These are phyloP conservation scores for Pocillopora damicornis DNA, from an alignment of 64 coral and sea anemone genomes.

Conservation along the genomic window DNA sequence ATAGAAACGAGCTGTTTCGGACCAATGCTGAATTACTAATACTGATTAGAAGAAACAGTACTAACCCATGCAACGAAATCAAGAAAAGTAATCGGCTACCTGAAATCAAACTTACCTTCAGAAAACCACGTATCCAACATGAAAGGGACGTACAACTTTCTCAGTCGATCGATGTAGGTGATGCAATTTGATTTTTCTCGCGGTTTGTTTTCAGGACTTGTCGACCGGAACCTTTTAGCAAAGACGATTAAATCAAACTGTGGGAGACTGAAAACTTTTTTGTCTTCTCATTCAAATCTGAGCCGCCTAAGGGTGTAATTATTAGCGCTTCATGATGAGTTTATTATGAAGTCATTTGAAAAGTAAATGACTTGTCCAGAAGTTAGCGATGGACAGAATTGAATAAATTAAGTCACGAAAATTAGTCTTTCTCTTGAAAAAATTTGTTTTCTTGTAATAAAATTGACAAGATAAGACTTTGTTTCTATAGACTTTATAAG, in stretches of 20 bases:
- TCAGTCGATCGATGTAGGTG: background rate
- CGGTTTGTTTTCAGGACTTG: background rate
- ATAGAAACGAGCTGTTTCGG: background rate
- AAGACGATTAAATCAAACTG: background rate
- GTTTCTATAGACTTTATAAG: background rate
- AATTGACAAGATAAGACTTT: background rate
- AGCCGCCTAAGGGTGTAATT: background rate
- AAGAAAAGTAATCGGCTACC: background rate
- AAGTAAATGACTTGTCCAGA: background rate
- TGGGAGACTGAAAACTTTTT: background rate
- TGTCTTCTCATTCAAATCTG: background rate
- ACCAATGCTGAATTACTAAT: background rate
- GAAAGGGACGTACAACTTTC: background rate
- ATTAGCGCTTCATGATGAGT: background rate
- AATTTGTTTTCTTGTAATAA: background rate
- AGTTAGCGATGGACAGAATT: background rate
- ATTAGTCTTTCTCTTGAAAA: background rate
- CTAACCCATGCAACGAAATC: background rate
- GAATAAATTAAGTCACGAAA: background rate
- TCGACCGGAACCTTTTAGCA: background rate
- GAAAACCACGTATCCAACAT: background rate
- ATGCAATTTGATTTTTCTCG: background rate
- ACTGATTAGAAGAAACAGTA: background rate
- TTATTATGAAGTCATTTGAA: conserved; percentile 14
- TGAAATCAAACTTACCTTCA: background rate